A percentile compares a stretch with the other conserved stretches of the same genome.
Conservation (phyloP, 2,113 vertebrate species). For the Bos javanicus region DNA sequence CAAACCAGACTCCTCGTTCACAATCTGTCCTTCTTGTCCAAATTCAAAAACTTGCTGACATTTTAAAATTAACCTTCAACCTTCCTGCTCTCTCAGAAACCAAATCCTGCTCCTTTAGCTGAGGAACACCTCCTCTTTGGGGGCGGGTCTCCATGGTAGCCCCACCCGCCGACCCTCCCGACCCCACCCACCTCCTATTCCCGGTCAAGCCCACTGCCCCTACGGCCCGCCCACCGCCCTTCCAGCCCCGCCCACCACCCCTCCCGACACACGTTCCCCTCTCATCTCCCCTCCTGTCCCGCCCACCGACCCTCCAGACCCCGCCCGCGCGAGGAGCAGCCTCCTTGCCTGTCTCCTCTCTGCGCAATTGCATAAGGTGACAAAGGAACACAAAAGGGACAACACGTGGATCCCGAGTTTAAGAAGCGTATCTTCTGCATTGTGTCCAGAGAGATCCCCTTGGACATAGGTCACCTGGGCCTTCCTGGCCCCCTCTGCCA, state of each 20-base stretch:
- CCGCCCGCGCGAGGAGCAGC: accelerated
- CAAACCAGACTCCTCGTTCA: background rate
- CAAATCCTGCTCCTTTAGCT: background rate
- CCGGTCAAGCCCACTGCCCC: too few relatives aligned
- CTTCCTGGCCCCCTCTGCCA: background rate
- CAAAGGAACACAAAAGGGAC: background rate
- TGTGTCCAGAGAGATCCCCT: background rate
- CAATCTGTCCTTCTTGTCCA: background rate
- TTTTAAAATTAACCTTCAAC: background rate
- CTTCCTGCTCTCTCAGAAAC: background rate
- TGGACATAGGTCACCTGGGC: background rate
- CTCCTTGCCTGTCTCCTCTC: too few relatives aligned
- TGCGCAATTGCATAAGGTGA: background rate
- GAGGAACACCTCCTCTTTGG: accelerated
- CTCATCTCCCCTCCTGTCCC: too few relatives aligned
- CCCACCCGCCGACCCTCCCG: background rate
- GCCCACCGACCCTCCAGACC: too few relatives aligned
- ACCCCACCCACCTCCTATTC: accelerated
- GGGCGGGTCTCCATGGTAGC: background rate
- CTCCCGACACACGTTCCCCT: too few relatives aligned
- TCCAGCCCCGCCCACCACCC: too few relatives aligned
- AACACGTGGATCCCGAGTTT: background rate
- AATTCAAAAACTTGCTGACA: background rate
- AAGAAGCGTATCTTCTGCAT: too few relatives aligned
- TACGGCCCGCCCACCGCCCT: too few relatives aligned